Base-by-base conservation (phyloP, 2,888 invertebrate species). In the Auanema sp. region DNA sequence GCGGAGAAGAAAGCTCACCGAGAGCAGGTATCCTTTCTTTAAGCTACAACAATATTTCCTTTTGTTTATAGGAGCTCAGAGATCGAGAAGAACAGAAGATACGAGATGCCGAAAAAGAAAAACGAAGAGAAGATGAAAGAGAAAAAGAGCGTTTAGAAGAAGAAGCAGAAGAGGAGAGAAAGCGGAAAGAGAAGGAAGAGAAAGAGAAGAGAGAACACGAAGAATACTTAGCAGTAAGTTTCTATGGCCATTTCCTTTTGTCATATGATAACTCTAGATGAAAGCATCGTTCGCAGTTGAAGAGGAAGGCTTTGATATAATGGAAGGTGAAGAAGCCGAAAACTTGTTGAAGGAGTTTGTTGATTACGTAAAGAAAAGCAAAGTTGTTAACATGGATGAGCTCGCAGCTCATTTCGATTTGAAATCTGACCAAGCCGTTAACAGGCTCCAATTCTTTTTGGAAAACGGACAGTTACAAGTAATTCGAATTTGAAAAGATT, bases 381-480 rank as follows among this genome's bases (percentile, higher is more conserved):
- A 83, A 63, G 80, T 81, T 49, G 83, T 83, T 2, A 81, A 79
- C 58, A 77, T 84, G 53, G 83, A 83, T 57, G 83, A 83, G 53
- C 66, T 83, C 21, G 82, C 78, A 1, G 72, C 81, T 5, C 78
- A 75, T 41, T 84, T 75, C 24, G 65, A 67, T n/a, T 49, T 83
- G 49, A 66, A 72, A 53, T 65, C 77, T 14, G 72, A 85, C 83
- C 87, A 87, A 68, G 85, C 84, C 23, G 86, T 87, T 41, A 83
- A 86, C 55, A 89, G 96, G 75, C 90, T 99, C 68, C 89, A 91
- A 70, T 90, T 91, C 53, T 86, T 99, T 53, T 91, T 92, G 79
- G 87, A 89, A 0, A 89, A 91, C 67, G 92, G 91, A 5, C 89
- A 89, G 60, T 87, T 56, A 42, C 56, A 47, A 10, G 41, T 42